Evolutionary conservation across 2,888 invertebrate species (phyloP), one percentile per base, ranked within the genome.

Genomic region (Perithous albicinctus): DNA sequence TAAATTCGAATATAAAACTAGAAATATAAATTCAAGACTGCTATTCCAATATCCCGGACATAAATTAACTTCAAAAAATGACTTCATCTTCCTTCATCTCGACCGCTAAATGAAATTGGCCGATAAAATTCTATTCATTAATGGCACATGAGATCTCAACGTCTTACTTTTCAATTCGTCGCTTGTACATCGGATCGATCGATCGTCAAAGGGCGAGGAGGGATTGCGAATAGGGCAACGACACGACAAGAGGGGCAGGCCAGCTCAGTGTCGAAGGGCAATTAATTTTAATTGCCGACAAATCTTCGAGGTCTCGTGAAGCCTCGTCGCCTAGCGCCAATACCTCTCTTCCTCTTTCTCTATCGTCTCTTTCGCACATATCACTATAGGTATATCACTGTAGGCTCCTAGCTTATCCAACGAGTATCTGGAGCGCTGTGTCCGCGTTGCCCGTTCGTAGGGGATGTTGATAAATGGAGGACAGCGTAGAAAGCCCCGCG

Each of bases 251-350:
- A 74, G 43, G 35, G 64, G 35, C 29, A 74, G 41, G 29, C 10
- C 46, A 69, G 56, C 18, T 41, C 73, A 59, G 74, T 75, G 69
- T 80, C 56, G 79, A 73, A 78, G 26, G 77, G 85, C 86, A 89
- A 89, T 89, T 89, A 87, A 89, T 89, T 88, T 88, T 89, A 88
- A 89, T 89, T 86, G 89, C 87, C 88, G 87, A 85, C 87, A 86
- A 88, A 87, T 88, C 84, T 87, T 85, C 59, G 82, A 74, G 66
- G 73, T 78, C 64, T 74, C 54, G 74, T 67, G 63, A 69, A 81
- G 64, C 26, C 48, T 48, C 61, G 38, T 15, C 1, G 32, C 48
- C 48, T n/a, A n/a, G n/a, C n/a, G n/a, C n/a, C n/a, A n/a, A 8
- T 48, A 15, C 6, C 35, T 23, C 23, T 43, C 56, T 23, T 38